These are phyloP conservation scores for Adelphocoris suturalis DNA, from an alignment of 2,888 invertebrate species.

Conservation along the genomic window DNA sequence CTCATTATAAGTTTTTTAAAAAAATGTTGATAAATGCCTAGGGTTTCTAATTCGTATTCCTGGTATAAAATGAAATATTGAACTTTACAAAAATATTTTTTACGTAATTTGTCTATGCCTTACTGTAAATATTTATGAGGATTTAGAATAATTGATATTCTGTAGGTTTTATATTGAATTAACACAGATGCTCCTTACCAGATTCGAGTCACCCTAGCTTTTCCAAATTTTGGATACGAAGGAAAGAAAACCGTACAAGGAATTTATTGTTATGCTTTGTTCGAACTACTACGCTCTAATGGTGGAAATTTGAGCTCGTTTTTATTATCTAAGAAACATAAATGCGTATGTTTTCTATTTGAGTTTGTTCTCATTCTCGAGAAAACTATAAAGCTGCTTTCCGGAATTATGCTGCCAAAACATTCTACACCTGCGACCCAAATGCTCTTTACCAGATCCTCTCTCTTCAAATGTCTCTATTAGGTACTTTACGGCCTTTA, in stretches of 20 bases:
- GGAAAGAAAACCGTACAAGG: not conserved
- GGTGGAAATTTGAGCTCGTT: not conserved
- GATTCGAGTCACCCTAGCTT: not conserved
- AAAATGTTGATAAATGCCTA: not conserved
- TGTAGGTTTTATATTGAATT: slow-evolving; percentile 59
- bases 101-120: slow-evolving; percentile 72
- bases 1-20: not conserved
- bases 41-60: slow-evolving; percentile 56
- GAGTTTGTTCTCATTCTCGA: not conserved
- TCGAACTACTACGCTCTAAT: not conserved
- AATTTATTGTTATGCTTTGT: not conserved
- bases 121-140: slow-evolving; percentile 59
- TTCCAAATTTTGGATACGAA: not conserved
- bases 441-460: not conserved
- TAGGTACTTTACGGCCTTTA: not conserved
- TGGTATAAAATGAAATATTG: slow-evolving; percentile 24
- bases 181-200: not conserved
- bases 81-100: slow-evolving; percentile 67
- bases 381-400: too few relatives aligned
- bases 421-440: not conserved
- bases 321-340: not conserved
- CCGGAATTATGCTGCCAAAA: not conserved
- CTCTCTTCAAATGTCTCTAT: slow-evolving; percentile 18
- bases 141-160: slow-evolving; percentile 40
- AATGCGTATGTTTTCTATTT: not conserved